These are phyloP conservation scores for Zosterops hypoxanthus DNA, from an alignment of 2,113 vertebrate genomes.

Conservation along the genomic window DNA sequence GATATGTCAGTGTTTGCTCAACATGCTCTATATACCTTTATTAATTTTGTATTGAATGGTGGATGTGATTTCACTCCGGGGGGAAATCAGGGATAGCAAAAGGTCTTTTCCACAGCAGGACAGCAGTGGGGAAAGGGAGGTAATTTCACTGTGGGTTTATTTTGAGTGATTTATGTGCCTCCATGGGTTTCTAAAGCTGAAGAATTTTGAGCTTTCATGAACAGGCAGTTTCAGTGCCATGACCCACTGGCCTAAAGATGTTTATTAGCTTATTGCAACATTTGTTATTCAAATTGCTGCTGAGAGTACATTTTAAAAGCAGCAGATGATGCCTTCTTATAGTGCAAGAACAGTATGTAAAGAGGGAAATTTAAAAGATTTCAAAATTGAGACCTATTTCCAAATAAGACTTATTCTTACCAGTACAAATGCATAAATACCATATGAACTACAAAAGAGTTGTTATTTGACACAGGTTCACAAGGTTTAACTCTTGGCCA, in stretches of 20 bases:
- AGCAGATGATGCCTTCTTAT: not conserved
- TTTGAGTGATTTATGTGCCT: not conserved
- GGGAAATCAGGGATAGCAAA: not conserved
- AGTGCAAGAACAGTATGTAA: not conserved
- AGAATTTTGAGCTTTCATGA: not conserved
- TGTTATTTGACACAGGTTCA: not conserved
- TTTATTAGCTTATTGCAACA: not conserved
- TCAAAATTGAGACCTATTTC: not conserved
- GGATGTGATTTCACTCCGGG: not conserved
- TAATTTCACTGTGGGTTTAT: not conserved
- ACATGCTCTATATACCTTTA: conserved; percentile 50
- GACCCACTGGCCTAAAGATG: not conserved
- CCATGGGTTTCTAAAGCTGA: not conserved
- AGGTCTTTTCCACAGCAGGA: conserved; percentile 27
- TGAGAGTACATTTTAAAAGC: not conserved
- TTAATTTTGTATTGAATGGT: conserved; percentile 58
- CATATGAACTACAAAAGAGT: not conserved
- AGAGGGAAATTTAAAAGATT: not conserved
- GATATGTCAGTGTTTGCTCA: conserved; percentile 50
- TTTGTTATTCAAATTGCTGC: not conserved
- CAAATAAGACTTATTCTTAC: not conserved
- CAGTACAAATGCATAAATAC: not conserved
- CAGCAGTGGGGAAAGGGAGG: not conserved
- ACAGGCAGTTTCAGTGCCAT: not conserved
- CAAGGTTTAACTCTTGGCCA: not conserved